phyloP scores from a whole-genome alignment of 35 echinoderm and acorn worm species.

The Diadema setosum region DNA sequence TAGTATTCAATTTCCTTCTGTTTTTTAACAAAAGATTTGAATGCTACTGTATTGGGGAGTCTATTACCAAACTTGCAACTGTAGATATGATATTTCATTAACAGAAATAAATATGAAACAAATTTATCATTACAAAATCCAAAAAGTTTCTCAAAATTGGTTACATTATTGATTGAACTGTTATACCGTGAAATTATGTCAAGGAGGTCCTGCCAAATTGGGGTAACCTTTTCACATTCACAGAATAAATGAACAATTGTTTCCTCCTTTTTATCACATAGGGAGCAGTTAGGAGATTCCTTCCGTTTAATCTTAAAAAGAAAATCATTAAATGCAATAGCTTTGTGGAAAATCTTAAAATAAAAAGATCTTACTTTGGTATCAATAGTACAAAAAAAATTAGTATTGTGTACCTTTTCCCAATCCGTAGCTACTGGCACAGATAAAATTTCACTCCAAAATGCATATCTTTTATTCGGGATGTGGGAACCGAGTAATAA shows the following conservation, averaged over 20 bases:
- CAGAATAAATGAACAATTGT: too few species aligned
- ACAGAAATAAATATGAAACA: too few species aligned
- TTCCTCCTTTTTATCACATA: background rate
- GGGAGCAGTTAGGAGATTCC: background rate
- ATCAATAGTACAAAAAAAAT: background rate
- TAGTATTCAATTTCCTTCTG: too few species aligned
- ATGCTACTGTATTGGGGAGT: too few species aligned
- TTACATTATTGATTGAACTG: too few species aligned
- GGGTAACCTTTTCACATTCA: background rate
- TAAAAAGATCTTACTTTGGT: background rate
- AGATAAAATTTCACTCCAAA: background rate
- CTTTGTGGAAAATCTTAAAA: background rate
- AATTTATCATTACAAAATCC: too few species aligned
- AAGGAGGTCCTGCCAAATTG: background rate
- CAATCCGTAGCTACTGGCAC: background rate
- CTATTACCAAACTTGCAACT: too few species aligned
- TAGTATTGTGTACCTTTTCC: background rate
- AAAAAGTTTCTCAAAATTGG: too few species aligned
- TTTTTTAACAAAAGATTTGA: too few species aligned
- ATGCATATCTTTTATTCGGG: background rate
- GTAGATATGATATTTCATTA: too few species aligned
- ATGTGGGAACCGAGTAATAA: background rate
- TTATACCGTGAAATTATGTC: too few species aligned
- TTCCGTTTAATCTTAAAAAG: background rate
- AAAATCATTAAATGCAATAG: background rate